phyloP scores from a whole-genome alignment of 2,113 vertebrate species.

The Takifugu bimaculatus region DNA sequence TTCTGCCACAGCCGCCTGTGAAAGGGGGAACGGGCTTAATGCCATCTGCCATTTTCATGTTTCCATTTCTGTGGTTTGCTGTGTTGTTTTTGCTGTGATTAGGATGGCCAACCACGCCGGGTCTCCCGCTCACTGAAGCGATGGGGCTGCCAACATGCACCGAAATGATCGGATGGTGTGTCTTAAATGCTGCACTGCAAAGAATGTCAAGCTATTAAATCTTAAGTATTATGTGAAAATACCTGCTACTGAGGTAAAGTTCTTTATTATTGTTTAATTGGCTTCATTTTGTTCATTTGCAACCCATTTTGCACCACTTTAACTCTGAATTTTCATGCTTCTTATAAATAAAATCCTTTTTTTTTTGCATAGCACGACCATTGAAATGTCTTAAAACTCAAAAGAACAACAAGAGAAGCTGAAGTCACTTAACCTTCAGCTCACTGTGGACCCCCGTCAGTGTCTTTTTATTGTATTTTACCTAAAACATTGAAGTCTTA shows the following conservation, averaged over 20 bases:
- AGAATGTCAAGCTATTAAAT: constrained; percentile 8
- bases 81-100: constrained; percentile 41
- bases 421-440: constrained; percentile 12
- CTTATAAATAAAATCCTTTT: not conserved
- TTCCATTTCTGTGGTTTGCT: constrained; percentile 31
- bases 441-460: constrained; percentile 23
- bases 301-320: not conserved
- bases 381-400: constrained; percentile 42
- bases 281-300: not conserved
- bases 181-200: constrained; percentile 54
- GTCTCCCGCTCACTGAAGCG: not conserved
- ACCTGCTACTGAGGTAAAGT: not conserved
- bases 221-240: constrained; percentile 6
- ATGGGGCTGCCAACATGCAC: not conserved
- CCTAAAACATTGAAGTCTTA: constrained; percentile 75
- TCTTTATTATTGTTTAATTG: not conserved
- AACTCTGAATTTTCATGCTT: not conserved
- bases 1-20: constrained; percentile 5
- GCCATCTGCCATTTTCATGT: constrained; percentile 49
- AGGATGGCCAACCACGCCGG: constrained; percentile 41
- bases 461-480: constrained; percentile 74
- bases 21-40: constrained; percentile 35
- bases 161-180: constrained; percentile 23
- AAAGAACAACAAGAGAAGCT: constrained; percentile 4
- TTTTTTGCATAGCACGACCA: constrained; percentile 30